phyloP scores from a whole-genome alignment of 2,888 invertebrate genomes.

The Polyommatus iphigenia region DNA sequence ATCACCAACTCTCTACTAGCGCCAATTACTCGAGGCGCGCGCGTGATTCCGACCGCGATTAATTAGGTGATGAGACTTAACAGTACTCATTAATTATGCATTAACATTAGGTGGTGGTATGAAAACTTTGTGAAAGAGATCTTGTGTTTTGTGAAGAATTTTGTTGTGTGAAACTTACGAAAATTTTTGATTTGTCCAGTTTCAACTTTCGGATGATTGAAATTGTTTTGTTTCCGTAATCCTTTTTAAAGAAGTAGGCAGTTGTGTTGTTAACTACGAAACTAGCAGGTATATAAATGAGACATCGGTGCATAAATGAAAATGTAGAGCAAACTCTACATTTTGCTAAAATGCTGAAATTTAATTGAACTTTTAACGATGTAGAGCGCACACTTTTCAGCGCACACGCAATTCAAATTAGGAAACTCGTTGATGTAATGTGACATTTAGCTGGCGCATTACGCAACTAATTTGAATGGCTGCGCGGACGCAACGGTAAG shows the following conservation, averaged over 20 bases:
- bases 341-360: neutral
- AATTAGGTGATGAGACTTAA: slow-evolving; percentile 6
- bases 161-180: too few species aligned
- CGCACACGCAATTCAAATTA: slow-evolving; percentile 3
- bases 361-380: neutral
- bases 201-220: neutral
- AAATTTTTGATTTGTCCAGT: neutral
- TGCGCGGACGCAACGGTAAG: slow-evolving; percentile 46
- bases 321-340: slow-evolving; percentile 5
- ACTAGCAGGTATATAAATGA: neutral
- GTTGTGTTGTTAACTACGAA: too few species aligned
- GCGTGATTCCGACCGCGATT: slow-evolving; percentile 5
- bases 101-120: neutral
- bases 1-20: neutral
- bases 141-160: neutral
- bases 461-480: slow-evolving; percentile 32
- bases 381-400: neutral
- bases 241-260: too few species aligned
- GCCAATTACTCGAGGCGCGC: slow-evolving; percentile 2
- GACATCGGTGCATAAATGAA: neutral
- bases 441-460: slow-evolving; percentile 33
- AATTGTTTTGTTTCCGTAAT: too few species aligned
- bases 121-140: neutral
- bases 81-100: neutral
- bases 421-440: slow-evolving; percentile 31